Conservation (phyloP, 2,888 invertebrate species). For the Carpatolechia fugitivella region DNA sequence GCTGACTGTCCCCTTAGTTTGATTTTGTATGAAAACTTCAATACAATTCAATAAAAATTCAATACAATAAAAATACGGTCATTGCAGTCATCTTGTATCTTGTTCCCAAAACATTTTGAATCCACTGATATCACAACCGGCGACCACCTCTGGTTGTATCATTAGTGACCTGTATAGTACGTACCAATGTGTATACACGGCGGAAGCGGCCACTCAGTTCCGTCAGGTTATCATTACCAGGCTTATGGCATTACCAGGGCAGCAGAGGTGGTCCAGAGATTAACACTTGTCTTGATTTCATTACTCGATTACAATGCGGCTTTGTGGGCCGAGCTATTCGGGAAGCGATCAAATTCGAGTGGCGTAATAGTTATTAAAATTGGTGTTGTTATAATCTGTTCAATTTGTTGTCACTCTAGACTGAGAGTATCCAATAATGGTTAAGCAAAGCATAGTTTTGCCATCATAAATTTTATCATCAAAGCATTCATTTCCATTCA, state of each 20-base stretch:
- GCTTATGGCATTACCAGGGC: conserved; percentile 59
- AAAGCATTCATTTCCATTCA: too few species aligned
- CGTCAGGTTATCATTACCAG: conserved; percentile 57
- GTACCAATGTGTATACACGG: not conserved
- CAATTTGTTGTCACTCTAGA: not conserved
- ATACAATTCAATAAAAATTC: too few species aligned
- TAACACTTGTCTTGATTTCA: conserved; percentile 36
- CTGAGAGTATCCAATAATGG: too few species aligned
- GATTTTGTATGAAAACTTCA: too few species aligned
- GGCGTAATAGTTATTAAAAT: not conserved
- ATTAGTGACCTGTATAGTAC: too few species aligned
- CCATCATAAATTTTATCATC: too few species aligned
- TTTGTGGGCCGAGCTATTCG: not conserved
- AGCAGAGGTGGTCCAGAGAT: conserved; percentile 54
- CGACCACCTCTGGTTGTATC: conserved; percentile 6
- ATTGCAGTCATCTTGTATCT: too few species aligned
- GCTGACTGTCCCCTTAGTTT: too few species aligned
- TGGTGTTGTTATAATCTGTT: too few species aligned
- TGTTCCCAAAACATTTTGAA: not conserved
- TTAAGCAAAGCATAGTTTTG: too few species aligned
- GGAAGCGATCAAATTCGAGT: not conserved
- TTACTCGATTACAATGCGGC: conserved; percentile 2
- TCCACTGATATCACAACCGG: conserved; percentile 12
- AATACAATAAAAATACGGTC: too few species aligned
- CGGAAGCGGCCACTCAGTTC: conserved; percentile 49